Conservation (phyloP, 64 coral and sea anemone species). For the Dendronephthya gigantea region DNA sequence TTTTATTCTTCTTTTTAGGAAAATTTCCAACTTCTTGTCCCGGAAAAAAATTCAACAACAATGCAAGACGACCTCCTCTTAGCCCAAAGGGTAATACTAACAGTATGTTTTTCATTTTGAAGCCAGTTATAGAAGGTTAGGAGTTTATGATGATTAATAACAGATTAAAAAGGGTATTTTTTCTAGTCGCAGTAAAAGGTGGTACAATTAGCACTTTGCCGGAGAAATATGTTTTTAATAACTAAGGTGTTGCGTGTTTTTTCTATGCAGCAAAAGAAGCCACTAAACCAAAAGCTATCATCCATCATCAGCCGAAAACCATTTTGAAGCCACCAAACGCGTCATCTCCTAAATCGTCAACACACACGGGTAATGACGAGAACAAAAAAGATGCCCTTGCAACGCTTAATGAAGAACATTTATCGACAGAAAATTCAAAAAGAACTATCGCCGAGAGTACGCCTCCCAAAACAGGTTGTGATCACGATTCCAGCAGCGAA, state of each 20-base stretch:
- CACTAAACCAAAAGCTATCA: background rate
- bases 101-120: no score
- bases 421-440: background rate
- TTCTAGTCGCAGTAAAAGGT: no score
- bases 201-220: no score
- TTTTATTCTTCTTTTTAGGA: background rate
- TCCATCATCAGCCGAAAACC: background rate
- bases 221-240: no score
- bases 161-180: no score
- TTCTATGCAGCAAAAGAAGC: background rate
- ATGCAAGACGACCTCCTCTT: background rate
- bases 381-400: background rate
- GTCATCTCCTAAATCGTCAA: background rate
- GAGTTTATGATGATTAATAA: no score
- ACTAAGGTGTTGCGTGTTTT: no score
- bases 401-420: background rate
- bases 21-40: background rate
- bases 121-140: no score
- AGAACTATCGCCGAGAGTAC: background rate
- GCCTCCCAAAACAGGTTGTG: background rate
- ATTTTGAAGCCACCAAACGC: background rate
- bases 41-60: background rate
- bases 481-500: background rate
- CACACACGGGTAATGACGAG: background rate
- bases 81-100: background rate